Percentiles rank a stretch among this genome's conserved stretches.
Conservation (phyloP, 1,140 invertebrate genomes). For the Leptinotarsa defecta region DNA sequence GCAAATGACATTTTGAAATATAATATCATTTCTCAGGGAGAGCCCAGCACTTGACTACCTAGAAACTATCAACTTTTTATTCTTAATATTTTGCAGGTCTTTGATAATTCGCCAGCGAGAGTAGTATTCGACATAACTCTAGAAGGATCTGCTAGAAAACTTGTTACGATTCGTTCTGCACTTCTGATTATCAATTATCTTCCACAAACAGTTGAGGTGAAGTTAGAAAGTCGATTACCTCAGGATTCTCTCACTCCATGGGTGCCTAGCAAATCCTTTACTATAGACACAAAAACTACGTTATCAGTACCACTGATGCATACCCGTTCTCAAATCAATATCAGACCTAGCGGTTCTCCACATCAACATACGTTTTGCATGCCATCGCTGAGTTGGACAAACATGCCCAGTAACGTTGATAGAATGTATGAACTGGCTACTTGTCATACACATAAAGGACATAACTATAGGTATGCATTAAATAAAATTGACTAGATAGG, state of each 20-base stretch:
- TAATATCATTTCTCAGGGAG: too few relatives aligned
- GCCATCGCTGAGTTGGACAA: conserved; percentile 68
- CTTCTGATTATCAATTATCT: conserved; percentile 80
- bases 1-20: too few relatives aligned
- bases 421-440: conserved; percentile 59
- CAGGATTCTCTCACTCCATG: conserved; percentile 39
- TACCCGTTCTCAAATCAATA: conserved; percentile 65
- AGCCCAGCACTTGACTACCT: too few relatives aligned
- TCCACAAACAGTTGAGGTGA: conserved; percentile 72
- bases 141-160: conserved; percentile 90
- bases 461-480: conserved; percentile 54
- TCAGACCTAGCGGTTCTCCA: conserved; percentile 52
- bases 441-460: conserved; percentile 57
- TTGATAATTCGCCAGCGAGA: conserved; percentile 60
- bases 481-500: too few relatives aligned
- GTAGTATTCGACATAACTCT: conserved; percentile 87
- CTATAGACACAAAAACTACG: conserved; percentile 51
- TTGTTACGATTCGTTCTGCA: conserved; percentile 94
- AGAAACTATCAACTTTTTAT: not conserved
- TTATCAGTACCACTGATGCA: conserved; percentile 69
- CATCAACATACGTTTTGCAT: conserved; percentile 65
- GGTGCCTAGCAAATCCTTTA: conserved; percentile 45
- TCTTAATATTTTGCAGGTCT: conserved; percentile 24
- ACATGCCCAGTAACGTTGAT: conserved; percentile 65
- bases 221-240: conserved; percentile 63